Percentiles rank a stretch among this genome's conserved stretches.
Evolutionary conservation across 2,113 vertebrate genomes (phyloP).

Genomic region (Heterotis niloticus): DNA sequence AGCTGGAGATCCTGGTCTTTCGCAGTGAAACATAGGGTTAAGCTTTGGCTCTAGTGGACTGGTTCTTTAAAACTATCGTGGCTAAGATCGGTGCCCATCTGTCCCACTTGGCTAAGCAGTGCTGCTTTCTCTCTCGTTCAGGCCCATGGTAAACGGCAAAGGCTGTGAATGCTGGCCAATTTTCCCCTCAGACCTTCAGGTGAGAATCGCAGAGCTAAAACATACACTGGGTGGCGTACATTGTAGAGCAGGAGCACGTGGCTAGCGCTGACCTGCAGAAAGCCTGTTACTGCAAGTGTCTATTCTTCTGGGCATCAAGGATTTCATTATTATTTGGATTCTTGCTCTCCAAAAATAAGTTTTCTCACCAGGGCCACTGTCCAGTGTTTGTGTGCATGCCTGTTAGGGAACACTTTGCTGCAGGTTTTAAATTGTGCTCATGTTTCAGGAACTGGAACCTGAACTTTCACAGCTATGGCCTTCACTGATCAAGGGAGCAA

Average conservation of each 20-base stretch:
- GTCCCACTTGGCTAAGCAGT: no score
- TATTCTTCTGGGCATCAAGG: neutral
- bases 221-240: neutral
- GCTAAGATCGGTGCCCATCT: no score
- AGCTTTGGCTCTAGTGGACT: no score
- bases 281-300: neutral
- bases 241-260: neutral
- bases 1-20: no score
- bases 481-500: slow-evolving; percentile 46
- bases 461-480: slow-evolving; percentile 57
- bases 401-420: neutral
- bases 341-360: no score
- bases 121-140: slow-evolving; percentile 23
- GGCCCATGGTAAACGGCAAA: slow-evolving; percentile 33
- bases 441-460: slow-evolving; percentile 52
- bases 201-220: slow-evolving; percentile 31
- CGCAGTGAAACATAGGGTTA: no score
- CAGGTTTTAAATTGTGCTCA: neutral
- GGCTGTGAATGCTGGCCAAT: slow-evolving; percentile 63
- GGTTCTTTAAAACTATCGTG: no score
- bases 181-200: slow-evolving; percentile 61
- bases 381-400: no score
- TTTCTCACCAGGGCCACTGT: no score
- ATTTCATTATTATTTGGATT: neutral
- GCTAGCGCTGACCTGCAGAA: neutral